Evolutionary conservation across 1,140 invertebrate species (phyloP), one percentile per base, ranked within the genome.

Genomic region (Micrasema longulum): DNA sequence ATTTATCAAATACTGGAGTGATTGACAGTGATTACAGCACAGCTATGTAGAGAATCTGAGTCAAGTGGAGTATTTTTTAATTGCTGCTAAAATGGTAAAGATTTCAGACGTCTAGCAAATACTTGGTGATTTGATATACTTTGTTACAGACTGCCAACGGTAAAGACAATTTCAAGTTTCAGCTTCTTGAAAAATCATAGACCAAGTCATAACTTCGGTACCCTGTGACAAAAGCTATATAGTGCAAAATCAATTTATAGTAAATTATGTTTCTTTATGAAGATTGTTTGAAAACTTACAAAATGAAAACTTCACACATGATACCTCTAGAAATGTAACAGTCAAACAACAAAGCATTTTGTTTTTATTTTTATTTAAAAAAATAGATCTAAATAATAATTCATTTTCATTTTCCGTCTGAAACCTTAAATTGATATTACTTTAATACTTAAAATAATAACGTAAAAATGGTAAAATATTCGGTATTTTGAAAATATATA

Each of bases 131-230:
- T 48, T 22, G 2, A 1, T 60, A 60, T 60, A 60, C 55, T 60
- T 60, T 60, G 36, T 38, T 60, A 18, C 4, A 23, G 23, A 41
- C 36, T 38, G 55, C 41, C 36, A 16, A 18, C 35, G 16, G 35
- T 41, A 38, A 60, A 22, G 22, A 60, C 36, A 22, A 14, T 35
- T 38, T 60, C 36, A 60, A 60, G 55, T 53, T 35, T 60, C 55
- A 60, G 55, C 55, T n/a, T 36, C 53, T 57, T 57, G 18, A 57
- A 57, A 22, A 5, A 38, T 57, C 53, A 57, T 11, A 57, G 36
- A 57, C 26, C 31, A 57, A 22, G 6, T 23, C 18, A 23, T 23
- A 22, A 23, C 26, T 23, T 18, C 50, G 26, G 22, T 23, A 53
- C 26, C n/a, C 18, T 23, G 50, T 53, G 22, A 23, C 12, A n/a